phyloP scores from a whole-genome alignment of 2,888 invertebrate species.

The Nomada fabriciana region DNA sequence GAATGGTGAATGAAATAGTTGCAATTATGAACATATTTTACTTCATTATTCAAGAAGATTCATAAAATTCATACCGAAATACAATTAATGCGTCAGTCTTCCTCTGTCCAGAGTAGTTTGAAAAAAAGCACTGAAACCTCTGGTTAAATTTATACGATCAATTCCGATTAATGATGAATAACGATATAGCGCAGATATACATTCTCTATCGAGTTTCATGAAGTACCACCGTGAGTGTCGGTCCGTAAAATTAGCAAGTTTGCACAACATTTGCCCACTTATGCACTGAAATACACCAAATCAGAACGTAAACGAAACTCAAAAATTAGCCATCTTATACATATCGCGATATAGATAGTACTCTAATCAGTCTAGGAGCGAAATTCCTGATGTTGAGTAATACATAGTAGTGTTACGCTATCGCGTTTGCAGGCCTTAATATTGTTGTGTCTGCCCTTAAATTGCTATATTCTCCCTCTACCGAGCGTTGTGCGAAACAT shows the following conservation, averaged over 20 bases:
- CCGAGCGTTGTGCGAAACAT: too few relatives aligned
- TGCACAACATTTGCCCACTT: slow-evolving; percentile 66
- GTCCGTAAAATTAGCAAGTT: slow-evolving; percentile 37
- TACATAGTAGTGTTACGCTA: background rate
- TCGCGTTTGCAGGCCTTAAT: too few relatives aligned
- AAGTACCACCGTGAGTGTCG: slow-evolving; percentile 56
- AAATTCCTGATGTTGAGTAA: background rate
- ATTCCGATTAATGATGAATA: slow-evolving; percentile 33
- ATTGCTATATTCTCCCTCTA: too few relatives aligned
- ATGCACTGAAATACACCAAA: slow-evolving; percentile 37
- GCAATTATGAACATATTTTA: background rate
- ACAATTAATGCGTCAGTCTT: slow-evolving; percentile 40
- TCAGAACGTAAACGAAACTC: slow-evolving; percentile 41
- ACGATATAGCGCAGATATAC: slow-evolving; percentile 31
- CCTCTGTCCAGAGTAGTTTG: slow-evolving; percentile 48
- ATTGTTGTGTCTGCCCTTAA: too few relatives aligned
- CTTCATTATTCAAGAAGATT: background rate
- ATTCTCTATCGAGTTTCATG: slow-evolving; percentile 55
- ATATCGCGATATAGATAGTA: slow-evolving; percentile 36
- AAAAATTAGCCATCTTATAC: slow-evolving; percentile 63
- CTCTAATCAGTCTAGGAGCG: slow-evolving; percentile 14
- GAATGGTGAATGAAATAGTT: background rate
- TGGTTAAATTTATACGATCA: slow-evolving; percentile 54
- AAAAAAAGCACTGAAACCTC: slow-evolving; percentile 53
- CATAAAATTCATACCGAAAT: slow-evolving; percentile 23